Evolutionary conservation across 1,140 invertebrate species (phyloP), one percentile per base, ranked within the genome.

Genomic region (Zaprionus davidi): DNA sequence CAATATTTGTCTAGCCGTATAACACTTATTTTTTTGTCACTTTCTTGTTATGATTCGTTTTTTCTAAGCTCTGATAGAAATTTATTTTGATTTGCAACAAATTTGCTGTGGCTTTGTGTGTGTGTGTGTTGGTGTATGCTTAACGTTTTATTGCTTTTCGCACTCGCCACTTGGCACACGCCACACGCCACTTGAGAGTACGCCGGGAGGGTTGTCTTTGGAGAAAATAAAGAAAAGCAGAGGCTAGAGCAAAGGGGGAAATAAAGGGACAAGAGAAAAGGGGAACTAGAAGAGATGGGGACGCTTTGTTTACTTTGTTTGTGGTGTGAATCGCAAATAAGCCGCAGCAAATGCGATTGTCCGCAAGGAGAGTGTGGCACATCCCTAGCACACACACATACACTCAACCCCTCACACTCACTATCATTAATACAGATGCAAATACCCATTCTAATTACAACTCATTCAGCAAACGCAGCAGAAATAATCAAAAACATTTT

Each of bases 21-120:
- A 44, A 24, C 5, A 11, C 28, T 11, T 20, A 2, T n/a, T 11
- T 1, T 1, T 11, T 7, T 5, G 15, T n/a, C 5, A 38, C 36
- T 56, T 51, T 72, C 36, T 24, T 62, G 31, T 72, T 77, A 73
- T 67, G 62, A 71, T 69, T 69, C 36, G 24, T n/a, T 24, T 79
- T 78, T 77, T 78, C 51, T 74, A 68, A 63, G 58, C 72, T 72
- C 62, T 69, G 57, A 53, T 68, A 67, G 64, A 79, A 90, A 90
- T 90, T 90, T 90, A 87, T 90, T 90, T 90, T 90, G 85, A 90
- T 90, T 90, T 90, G 86, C 85, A 81, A 79, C 78, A 81, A 90
- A 90, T 90, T 90, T 90, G 71, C 76, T 85, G 26, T 34, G 55
- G 76, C 65, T 82, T 88, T 84, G 85, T 84, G 41, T 44, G 69